Evolutionary conservation across 2,888 invertebrate species (phyloP).

Genomic region (Prosopocoilus inquinatus): DNA sequence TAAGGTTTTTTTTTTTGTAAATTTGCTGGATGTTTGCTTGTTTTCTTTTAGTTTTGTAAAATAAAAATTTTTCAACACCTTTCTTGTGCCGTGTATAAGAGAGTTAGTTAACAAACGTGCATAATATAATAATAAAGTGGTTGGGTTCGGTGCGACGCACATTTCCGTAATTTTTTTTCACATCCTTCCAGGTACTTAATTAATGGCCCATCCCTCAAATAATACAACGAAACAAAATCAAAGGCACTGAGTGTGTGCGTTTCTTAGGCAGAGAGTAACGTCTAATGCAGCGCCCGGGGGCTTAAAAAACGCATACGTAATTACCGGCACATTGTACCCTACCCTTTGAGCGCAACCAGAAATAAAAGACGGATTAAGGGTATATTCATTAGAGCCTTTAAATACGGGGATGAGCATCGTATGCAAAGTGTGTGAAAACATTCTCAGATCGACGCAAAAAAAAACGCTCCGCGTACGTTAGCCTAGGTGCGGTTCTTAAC

Average conservation of each 20-base stretch:
- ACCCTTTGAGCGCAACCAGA: slow-evolving; percentile 29
- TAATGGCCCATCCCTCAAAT: slow-evolving; percentile 7
- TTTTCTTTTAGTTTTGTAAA: too few relatives aligned
- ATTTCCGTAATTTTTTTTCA: slow-evolving; percentile 3
- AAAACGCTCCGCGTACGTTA: background rate
- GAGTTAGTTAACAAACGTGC: too few relatives aligned
- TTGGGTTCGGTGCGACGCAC: too few relatives aligned
- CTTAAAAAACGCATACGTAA: slow-evolving; percentile 30
- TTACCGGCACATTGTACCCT: slow-evolving; percentile 31
- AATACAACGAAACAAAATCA: slow-evolving; percentile 6
- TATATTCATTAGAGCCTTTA: slow-evolving; percentile 41
- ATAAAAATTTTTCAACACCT: too few relatives aligned
- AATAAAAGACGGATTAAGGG: slow-evolving; percentile 43
- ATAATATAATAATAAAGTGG: too few relatives aligned
- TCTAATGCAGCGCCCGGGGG: slow-evolving; percentile 11
- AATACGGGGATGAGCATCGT: slow-evolving; percentile 25
- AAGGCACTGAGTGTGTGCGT: too few relatives aligned
- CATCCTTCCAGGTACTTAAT: slow-evolving; percentile 6
- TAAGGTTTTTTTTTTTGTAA: too few relatives aligned
- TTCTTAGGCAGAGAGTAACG: background rate
- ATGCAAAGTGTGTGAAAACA: slow-evolving; percentile 14
- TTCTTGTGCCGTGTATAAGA: too few relatives aligned
- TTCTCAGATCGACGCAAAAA: background rate
- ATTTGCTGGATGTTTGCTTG: too few relatives aligned
- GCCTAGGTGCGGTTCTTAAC: slow-evolving; percentile 19